Evolutionary conservation across 2,888 invertebrate species (phyloP), one percentile per base, ranked within the genome.

Genomic region (Craniophora ligustri): DNA sequence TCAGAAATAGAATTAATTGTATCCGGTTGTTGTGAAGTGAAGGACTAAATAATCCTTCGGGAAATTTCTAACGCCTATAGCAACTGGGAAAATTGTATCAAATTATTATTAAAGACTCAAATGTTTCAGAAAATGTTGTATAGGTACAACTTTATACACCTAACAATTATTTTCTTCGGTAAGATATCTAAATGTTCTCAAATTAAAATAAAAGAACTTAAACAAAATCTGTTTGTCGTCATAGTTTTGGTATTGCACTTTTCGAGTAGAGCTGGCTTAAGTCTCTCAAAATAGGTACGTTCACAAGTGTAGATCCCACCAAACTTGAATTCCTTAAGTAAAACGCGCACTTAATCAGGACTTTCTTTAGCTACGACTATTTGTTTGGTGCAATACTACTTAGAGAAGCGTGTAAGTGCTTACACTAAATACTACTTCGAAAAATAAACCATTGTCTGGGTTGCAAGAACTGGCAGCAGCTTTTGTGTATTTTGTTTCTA

Each of bases 301-400:
- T n/a, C 16, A 10, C 5, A 11, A 61, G 11, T 30, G 31, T 35
- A 15, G 32, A 56, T 50, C 45, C 41, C 21, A 30, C 47, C 23
- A 39, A 67, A 63, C 51, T 50, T 26, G 55, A 50, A 59, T 57
- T 42, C 63, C 59, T 63, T 67, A 72, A 72, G 72, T 69, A 59
- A 54, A 72, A 56, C 19, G 54, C 14, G 40, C 50, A 69, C 64
- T 70, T 72, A 60, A 70, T 70, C 69, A 72, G 36, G 69, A 64
- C 28, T 63, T 67, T 48, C 42, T 46, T 59, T 49, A 41, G 45
- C 56, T 56, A 56, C 16, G 13, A 42, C 42, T 59, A 63, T 69
- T 64, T 64, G 48, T 70, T 60, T 67, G 42, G 46, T 64, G 48
- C 41, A 56, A 39, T 15, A 54, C 45, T 63, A 49, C 46, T 47